Conservation (phyloP, 1,140 invertebrate genomes). For the Cryptotermes secundus region DNA sequence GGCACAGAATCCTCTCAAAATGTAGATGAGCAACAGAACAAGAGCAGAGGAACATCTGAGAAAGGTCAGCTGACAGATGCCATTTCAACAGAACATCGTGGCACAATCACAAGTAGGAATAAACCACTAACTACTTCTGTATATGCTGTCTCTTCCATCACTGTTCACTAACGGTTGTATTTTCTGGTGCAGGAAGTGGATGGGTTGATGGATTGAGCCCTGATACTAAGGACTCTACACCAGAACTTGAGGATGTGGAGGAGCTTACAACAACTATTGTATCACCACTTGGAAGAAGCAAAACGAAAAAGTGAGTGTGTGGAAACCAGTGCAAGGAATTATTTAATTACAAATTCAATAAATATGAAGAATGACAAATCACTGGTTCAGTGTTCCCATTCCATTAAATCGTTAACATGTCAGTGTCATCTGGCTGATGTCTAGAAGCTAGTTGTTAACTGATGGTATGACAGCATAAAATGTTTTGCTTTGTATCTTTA, state of each 20-base stretch:
- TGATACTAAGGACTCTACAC: constrained; percentile 38
- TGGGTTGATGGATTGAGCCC: constrained; percentile 45
- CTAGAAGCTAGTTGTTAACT: no score
- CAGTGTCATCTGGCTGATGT: no score
- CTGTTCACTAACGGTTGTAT: background rate
- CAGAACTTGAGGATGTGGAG: constrained; percentile 44
- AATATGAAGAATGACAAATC: no score
- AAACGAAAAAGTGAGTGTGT: constrained; percentile 64
- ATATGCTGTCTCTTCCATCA: background rate
- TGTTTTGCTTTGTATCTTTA: no score
- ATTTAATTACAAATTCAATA: no score
- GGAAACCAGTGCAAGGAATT: no score
- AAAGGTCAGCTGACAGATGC: constrained; percentile 59
- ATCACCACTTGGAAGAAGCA: constrained; percentile 58
- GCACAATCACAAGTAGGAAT: constrained; percentile 48
- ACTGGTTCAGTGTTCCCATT: no score
- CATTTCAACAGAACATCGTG: constrained; percentile 46
- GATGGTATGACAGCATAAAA: no score
- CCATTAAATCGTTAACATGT: no score
- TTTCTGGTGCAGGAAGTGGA: constrained; percentile 40
- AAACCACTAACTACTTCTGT: constrained; percentile 35
- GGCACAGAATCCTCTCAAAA: background rate
- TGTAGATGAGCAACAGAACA: constrained; percentile 17
- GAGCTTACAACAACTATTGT: constrained; percentile 50
- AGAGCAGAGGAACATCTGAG: constrained; percentile 50